Conservation (phyloP, 2,888 invertebrate genomes). For the Thelaira solivaga region DNA sequence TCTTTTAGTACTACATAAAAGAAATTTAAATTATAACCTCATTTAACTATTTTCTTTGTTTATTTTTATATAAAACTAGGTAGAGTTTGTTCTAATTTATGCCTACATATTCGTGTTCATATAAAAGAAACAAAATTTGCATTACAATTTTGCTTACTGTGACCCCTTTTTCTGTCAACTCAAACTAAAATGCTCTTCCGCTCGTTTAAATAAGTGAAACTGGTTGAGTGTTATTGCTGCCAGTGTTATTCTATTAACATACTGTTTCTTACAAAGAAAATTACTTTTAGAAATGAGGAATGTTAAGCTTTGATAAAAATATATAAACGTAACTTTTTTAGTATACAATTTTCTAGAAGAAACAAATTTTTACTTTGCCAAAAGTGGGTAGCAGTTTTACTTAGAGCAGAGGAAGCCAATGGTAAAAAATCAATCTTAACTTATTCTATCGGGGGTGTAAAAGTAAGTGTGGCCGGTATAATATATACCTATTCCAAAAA, state of each 20-base stretch:
- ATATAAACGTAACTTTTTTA: too few relatives aligned
- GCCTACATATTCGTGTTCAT: not conserved
- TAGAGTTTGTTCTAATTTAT: slow-evolving; percentile 47
- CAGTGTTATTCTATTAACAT: not conserved
- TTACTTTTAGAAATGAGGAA: too few relatives aligned
- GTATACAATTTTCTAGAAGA: too few relatives aligned
- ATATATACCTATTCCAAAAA: too few relatives aligned
- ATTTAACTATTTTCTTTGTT: slow-evolving; percentile 11
- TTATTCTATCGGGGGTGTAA: too few relatives aligned
- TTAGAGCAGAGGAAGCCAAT: too few relatives aligned
- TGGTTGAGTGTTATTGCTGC: not conserved
- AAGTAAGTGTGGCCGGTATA: too few relatives aligned
- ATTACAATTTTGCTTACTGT: slow-evolving; percentile 41
- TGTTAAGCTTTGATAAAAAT: too few relatives aligned
- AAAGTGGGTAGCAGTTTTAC: too few relatives aligned
- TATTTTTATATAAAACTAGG: slow-evolving; percentile 13
- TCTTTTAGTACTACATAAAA: not conserved
- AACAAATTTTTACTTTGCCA: too few relatives aligned
- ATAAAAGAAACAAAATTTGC: slow-evolving; percentile 7
- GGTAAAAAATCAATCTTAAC: too few relatives aligned
- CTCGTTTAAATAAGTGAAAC: slow-evolving; percentile 5
- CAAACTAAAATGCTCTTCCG: not conserved
- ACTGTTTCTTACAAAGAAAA: too few relatives aligned
- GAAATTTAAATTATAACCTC: slow-evolving; percentile 35
- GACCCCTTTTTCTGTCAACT: slow-evolving; percentile 22